phyloP scores from a whole-genome alignment of 1,140 invertebrate species.

The Stegodyphus mimosarum region DNA sequence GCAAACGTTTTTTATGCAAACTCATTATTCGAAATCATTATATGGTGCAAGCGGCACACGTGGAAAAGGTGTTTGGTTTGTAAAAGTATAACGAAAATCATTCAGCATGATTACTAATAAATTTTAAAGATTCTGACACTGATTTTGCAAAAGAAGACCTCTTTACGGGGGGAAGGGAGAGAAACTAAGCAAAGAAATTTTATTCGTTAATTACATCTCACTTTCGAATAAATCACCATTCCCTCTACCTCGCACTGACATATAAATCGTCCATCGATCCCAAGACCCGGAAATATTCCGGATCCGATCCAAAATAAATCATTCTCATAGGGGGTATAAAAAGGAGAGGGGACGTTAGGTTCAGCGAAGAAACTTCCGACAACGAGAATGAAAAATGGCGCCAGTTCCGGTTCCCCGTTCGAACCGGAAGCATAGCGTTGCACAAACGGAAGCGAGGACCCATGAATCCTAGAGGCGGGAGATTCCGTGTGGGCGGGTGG shows the following conservation, averaged over 20 bases:
- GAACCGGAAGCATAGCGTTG: slow-evolving; percentile 57
- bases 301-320: slow-evolving; percentile 56
- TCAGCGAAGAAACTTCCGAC: slow-evolving; percentile 36
- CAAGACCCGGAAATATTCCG: slow-evolving; percentile 43
- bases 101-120: too few species aligned
- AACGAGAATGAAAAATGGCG: slow-evolving; percentile 49
- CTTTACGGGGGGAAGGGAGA: too few species aligned
- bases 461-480: slow-evolving; percentile 7
- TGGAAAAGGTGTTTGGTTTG: too few species aligned
- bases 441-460: slow-evolving; percentile 25
- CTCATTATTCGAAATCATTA: too few species aligned
- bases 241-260: neutral
- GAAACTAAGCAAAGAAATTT: too few species aligned
- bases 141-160: too few species aligned
- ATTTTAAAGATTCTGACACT: too few species aligned
- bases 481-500: slow-evolving; percentile 18
- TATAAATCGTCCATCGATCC: slow-evolving; percentile 5
- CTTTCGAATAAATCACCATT: neutral
- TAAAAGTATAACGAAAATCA: too few species aligned
- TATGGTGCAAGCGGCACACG: too few species aligned
- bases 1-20: too few species aligned
- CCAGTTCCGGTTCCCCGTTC: slow-evolving; percentile 32
- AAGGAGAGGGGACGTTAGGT: neutral
- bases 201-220: too few species aligned
- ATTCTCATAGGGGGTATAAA: slow-evolving; percentile 6